Percentiles rank a stretch among this genome's conserved stretches.
Evolutionary conservation across 2,888 invertebrate genomes (phyloP).

Genomic region (Deladenus siricidicola): DNA sequence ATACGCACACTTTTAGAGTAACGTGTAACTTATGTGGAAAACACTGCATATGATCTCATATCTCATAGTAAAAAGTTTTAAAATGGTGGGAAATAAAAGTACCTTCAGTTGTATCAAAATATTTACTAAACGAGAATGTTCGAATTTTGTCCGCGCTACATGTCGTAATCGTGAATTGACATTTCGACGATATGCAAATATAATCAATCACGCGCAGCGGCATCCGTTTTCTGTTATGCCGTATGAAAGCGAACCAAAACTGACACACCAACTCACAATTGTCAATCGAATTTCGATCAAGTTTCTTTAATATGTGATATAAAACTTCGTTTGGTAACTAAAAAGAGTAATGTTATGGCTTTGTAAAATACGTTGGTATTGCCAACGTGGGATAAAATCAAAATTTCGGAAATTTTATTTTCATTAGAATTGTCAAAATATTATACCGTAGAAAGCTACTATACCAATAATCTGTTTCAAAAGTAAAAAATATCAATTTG

Average conservation of each 20-base stretch:
- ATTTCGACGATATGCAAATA: neutral
- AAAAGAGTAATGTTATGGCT: neutral
- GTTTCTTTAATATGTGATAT: neutral
- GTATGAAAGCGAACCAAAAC: neutral
- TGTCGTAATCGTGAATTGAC: neutral
- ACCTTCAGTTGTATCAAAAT: neutral
- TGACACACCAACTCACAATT: neutral
- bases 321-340: neutral
- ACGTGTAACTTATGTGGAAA: too few relatives aligned
- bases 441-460: too few relatives aligned
- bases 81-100: neutral
- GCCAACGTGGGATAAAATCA: neutral
- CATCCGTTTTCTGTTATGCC: neutral
- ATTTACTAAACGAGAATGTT: neutral
- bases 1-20: too few relatives aligned
- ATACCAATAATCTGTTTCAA: too few relatives aligned
- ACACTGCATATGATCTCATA: too few relatives aligned
- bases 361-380: neutral
- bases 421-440: too few relatives aligned
- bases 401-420: neutral
- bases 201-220: constrained; percentile 2
- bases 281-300: constrained; percentile 1
- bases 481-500: too few relatives aligned
- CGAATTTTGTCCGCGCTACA: constrained; percentile 1
- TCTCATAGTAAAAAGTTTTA: too few relatives aligned